A percentile compares a stretch with the other conserved stretches of the same genome.
Conservation (phyloP, 2,888 invertebrate genomes). For the Lathronympha strigana region DNA sequence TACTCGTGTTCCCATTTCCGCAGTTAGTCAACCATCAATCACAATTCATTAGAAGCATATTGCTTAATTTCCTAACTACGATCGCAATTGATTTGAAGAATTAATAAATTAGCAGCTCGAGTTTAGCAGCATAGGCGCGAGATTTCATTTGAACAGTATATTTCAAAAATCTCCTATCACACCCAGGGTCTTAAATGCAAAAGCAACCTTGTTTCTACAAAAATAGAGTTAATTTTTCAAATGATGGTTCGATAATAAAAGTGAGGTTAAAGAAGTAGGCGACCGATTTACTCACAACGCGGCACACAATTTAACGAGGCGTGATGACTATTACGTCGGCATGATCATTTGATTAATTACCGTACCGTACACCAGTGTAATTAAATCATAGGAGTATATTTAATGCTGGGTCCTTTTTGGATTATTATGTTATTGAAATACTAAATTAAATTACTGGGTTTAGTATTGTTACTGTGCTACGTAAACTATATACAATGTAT, state of each 20-base stretch:
- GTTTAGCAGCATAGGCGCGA: slow-evolving; percentile 28
- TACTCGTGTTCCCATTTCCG: background rate
- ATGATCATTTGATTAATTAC: slow-evolving; percentile 58
- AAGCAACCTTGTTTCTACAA: background rate
- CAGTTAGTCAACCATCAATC: slow-evolving; percentile 31
- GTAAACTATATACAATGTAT: too few relatives aligned
- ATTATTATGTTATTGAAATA: background rate
- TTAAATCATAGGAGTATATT: slow-evolving; percentile 45
- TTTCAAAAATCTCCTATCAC: slow-evolving; percentile 10
- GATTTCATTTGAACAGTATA: slow-evolving; percentile 29
- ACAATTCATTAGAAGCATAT: slow-evolving; percentile 20
- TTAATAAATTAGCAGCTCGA: slow-evolving; percentile 37
- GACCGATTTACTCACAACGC: slow-evolving; percentile 38
- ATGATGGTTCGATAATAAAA: background rate
- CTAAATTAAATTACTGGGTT: slow-evolving; percentile 2
- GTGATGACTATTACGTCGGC: slow-evolving; percentile 50
- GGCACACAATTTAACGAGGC: slow-evolving; percentile 51
- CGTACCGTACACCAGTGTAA: slow-evolving; percentile 53
- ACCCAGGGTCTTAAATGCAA: background rate
- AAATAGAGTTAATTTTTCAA: background rate
- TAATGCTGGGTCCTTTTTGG: slow-evolving; percentile 11
- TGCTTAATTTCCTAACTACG: slow-evolving; percentile 37
- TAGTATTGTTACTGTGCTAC: too few relatives aligned
- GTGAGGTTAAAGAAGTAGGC: slow-evolving; percentile 3
- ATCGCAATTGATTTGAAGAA: slow-evolving; percentile 37